phyloP scores from a whole-genome alignment of 2,888 invertebrate species.

The Anoncus sp. region DNA sequence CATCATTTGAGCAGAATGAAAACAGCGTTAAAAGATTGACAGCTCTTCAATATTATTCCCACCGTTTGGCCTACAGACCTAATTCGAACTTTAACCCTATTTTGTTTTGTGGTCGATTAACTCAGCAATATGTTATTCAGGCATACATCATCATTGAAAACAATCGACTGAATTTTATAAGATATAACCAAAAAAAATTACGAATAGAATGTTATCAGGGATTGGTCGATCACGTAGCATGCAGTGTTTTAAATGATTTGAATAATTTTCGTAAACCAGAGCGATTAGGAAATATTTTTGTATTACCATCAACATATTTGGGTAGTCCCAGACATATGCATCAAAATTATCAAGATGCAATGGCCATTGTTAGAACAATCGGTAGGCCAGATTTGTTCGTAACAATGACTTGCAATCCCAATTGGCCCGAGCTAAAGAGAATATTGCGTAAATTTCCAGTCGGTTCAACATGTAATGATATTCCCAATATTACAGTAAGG shows the following conservation, averaged over 20 bases:
- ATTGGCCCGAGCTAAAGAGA: conserved; percentile 52
- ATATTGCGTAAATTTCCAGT: conserved; percentile 34
- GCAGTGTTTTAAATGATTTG: conserved; percentile 17
- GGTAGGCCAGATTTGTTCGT: conserved; percentile 43
- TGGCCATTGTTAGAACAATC: conserved; percentile 24
- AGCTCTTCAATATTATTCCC: too few species aligned
- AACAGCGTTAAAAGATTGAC: too few species aligned
- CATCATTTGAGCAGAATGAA: too few species aligned
- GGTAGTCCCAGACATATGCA: conserved; percentile 26
- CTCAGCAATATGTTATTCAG: too few species aligned
- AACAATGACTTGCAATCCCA: conserved; percentile 46
- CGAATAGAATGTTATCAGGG: too few species aligned
- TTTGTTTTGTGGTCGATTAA: too few species aligned
- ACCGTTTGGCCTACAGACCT: too few species aligned
- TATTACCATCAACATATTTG: conserved; percentile 29
- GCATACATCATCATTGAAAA: too few species aligned
- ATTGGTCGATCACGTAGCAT: conserved; percentile 20
- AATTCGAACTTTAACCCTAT: too few species aligned
- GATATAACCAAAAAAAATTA: too few species aligned
- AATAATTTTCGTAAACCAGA: neutral
- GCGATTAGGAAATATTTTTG: conserved; percentile 24
- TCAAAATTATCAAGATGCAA: conserved; percentile 34
- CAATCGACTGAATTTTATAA: too few species aligned
- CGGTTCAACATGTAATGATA: conserved; percentile 50
- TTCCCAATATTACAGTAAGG: conserved; percentile 44